Evolutionary conservation across 37 sponge, comb jelly and placozoan species (phyloP).

Genomic region (Ianthella basta): DNA sequence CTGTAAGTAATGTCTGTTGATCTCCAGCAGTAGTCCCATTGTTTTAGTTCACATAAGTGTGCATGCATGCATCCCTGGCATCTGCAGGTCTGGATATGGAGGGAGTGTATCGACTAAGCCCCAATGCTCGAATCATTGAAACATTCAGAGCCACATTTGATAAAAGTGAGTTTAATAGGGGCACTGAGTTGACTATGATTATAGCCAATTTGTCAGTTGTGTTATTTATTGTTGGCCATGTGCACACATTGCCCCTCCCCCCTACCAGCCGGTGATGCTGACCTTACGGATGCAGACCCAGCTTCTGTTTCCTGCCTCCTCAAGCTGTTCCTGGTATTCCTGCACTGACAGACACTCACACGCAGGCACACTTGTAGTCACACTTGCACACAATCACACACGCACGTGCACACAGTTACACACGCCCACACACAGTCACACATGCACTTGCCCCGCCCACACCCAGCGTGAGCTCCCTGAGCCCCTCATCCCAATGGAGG

Average conservation of each 20-base stretch:
- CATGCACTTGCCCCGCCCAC: background rate
- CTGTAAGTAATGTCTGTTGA: background rate
- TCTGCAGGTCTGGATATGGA: constrained; percentile 60
- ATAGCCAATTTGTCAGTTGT: background rate
- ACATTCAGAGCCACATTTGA: constrained; percentile 60
- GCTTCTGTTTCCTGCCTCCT: constrained; percentile 69
- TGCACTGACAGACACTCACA: background rate
- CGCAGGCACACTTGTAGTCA: background rate
- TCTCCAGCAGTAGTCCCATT: background rate
- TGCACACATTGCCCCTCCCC: background rate
- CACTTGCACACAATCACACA: background rate
- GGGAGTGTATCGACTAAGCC: constrained; percentile 82
- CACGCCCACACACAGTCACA: background rate
- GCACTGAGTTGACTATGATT: too few species aligned
- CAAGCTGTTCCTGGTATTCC: constrained; percentile 71
- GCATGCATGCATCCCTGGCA: background rate
- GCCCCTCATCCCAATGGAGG: constrained; percentile 61
- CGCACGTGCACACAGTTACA: background rate
- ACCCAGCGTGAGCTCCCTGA: constrained; percentile 73
- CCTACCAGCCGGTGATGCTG: constrained; percentile 70
- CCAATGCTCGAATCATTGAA: constrained; percentile 73
- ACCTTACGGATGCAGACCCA: constrained; percentile 58
- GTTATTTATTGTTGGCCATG: too few species aligned
- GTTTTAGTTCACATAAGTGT: background rate
- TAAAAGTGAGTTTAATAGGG: constrained; percentile 40